Percentiles rank a stretch among this genome's conserved stretches.
phyloP scores from a whole-genome alignment of 2,113 vertebrate species.

The Chaenogobius annularis region DNA sequence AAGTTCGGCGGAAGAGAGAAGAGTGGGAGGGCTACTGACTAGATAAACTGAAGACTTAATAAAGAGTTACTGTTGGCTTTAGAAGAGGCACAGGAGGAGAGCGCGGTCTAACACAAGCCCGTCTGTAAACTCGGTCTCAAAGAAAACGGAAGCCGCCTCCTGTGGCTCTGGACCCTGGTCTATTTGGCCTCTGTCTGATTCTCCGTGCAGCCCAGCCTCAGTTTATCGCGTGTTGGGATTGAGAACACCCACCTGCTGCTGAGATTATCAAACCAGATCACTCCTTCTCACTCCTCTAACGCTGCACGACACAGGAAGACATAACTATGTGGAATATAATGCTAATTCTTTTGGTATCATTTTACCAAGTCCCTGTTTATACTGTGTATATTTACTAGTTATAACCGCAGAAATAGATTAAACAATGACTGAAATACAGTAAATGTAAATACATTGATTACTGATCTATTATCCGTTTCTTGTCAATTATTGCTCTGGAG shows the following conservation, averaged over 20 bases:
- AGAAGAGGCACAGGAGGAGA: conserved; percentile 39
- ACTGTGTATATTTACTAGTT: neutral
- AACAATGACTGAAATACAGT: neutral
- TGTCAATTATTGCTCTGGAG: neutral
- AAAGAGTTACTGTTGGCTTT: conserved; percentile 44
- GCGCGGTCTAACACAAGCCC: conserved; percentile 47
- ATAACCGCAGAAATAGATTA: neutral
- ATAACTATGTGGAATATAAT: neutral
- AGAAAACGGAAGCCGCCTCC: conserved; percentile 57
- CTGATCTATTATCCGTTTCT: neutral
- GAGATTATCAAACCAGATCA: conserved; percentile 38
- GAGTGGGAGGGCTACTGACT: conserved; percentile 14
- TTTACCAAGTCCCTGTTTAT: neutral
- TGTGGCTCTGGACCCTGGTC: conserved; percentile 38
- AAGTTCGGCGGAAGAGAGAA: conserved; percentile 14
- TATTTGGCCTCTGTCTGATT: conserved; percentile 26
- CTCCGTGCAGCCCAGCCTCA: conserved; percentile 16
- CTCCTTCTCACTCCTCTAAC: neutral
- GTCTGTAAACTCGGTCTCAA: conserved; percentile 44
- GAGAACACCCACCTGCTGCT: conserved; percentile 47
- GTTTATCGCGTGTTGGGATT: conserved; percentile 7
- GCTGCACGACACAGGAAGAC: neutral
- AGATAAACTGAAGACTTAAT: conserved; percentile 33
- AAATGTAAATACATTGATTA: too few relatives aligned
- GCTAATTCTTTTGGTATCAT: neutral